phyloP scores from a whole-genome alignment of 2,113 vertebrate species.

The Ranitomeya imitator region DNA sequence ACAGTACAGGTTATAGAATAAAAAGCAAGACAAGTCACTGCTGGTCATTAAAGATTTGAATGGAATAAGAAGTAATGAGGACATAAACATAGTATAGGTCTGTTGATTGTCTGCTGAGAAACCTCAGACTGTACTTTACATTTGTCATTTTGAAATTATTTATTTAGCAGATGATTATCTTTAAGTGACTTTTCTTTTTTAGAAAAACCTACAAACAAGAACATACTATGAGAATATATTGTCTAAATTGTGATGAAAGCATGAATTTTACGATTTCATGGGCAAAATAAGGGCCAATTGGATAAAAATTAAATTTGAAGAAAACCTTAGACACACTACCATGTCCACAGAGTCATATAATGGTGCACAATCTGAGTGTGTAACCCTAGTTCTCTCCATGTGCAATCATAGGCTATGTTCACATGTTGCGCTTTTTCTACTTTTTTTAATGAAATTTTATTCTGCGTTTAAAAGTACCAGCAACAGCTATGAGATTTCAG shows the following conservation, averaged over 20 bases:
- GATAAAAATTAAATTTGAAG: neutral
- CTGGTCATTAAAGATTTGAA: conserved; percentile 21
- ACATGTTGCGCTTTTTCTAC: too few species aligned
- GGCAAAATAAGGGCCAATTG: neutral
- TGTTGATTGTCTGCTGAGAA: conserved; percentile 46
- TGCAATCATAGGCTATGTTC: too few species aligned
- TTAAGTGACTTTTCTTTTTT: neutral
- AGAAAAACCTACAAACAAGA: neutral
- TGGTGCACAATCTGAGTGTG: neutral
- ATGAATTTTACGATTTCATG: neutral
- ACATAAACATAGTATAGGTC: neutral
- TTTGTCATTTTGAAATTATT: neutral
- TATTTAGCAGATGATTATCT: neutral
- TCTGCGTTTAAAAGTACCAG: too few species aligned
- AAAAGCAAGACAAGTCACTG: conserved; percentile 13
- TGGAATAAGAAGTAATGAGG: conserved; percentile 19
- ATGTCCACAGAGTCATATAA: neutral
- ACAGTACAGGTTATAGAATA: conserved; percentile 9
- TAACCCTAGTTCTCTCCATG: too few species aligned
- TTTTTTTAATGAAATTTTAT: too few species aligned
- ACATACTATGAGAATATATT: neutral
- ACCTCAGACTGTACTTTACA: conserved; percentile 30
- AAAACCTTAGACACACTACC: neutral
- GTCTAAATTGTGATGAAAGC: neutral
- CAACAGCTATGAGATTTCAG: too few species aligned